Evolutionary conservation across 2,113 vertebrate species (phyloP), one percentile per base, ranked within the genome.

Genomic region (Chrysemys picta): DNA sequence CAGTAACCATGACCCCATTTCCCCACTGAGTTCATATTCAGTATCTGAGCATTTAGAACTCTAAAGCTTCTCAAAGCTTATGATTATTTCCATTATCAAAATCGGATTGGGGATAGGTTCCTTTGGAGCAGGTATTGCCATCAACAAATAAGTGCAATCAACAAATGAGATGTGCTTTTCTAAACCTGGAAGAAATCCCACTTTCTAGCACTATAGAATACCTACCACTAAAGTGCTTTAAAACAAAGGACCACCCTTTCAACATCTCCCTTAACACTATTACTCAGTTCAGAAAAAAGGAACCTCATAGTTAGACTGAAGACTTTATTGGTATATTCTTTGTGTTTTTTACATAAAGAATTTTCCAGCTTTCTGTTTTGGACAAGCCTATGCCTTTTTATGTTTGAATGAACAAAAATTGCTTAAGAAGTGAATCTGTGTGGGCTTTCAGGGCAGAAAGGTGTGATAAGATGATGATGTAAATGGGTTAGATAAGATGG

Each of bases 351-450:
- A 80, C 83, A 92, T 80, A n/a, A 17, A 19, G 7, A 3, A 9
- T 79, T 88, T 91, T 47, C 85, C 56, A 0, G 0, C 52, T 82
- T 49, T 84, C 94, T 62, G 57, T 82, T 92, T 27, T 54, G 56
- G 82, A 69, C 59, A 90, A 92, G 88, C 91, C 92, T 78, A 93
- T 96, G 54, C 52, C 54, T 14, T 38, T 91, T 85, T 95, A 45
- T 91, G 0, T 92, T 89, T 0, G 50, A 24, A 84, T 45, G 35
- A 11, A 45, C 83, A 22, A 54, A 86, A 85, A 35, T 84, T 53
- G 72, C 47, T 42, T 72, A 59, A 19, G 95, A 82, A 82, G 21
- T 10, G 29, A 16, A 52, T 54, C 76, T 85, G 38, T 81, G 56
- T 90, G 79, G 62, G 17, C 42, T 95, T 84, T 87, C 49, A 89